A percentile compares a stretch with the other conserved stretches of the same genome.
Conservation (phyloP, 2,797 vertebrate genomes). For the Halcyon chelicuti region DNA sequence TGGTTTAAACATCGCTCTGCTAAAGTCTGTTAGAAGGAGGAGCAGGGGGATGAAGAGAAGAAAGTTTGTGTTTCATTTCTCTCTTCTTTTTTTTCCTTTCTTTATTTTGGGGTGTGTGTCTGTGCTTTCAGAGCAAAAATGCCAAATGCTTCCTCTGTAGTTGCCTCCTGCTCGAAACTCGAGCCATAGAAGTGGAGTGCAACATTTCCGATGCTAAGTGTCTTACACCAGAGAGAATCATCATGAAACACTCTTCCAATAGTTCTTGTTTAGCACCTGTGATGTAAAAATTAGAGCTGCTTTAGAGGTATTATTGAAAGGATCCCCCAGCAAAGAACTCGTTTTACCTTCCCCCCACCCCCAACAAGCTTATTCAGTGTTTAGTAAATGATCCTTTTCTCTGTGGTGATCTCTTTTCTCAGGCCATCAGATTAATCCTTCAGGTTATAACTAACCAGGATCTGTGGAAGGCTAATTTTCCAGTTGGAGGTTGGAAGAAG, state of each 20-base stretch:
- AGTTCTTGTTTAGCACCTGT: neutral
- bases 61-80: neutral
- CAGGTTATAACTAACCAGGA: neutral
- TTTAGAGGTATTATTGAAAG: neutral
- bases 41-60: neutral
- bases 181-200: neutral
- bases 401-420: too few species aligned
- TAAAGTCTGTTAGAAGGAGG: neutral
- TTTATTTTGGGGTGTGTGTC: rapidly evolving
- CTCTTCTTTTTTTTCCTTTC: neutral
- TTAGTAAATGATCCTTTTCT: neutral
- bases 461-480: neutral
- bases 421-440: neutral
- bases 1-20: neutral
- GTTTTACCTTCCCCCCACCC: neutral
- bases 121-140: neutral
- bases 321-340: neutral
- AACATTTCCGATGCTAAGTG: neutral
- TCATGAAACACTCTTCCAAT: neutral
- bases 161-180: neutral
- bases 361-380: neutral
- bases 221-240: neutral
- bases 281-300: neutral
- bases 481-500: neutral
- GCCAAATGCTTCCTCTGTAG: neutral